Percentiles rank a stretch among this genome's conserved stretches.
Conservation (phyloP, 2,797 vertebrate species). For the Haliaeetus vocifer region DNA sequence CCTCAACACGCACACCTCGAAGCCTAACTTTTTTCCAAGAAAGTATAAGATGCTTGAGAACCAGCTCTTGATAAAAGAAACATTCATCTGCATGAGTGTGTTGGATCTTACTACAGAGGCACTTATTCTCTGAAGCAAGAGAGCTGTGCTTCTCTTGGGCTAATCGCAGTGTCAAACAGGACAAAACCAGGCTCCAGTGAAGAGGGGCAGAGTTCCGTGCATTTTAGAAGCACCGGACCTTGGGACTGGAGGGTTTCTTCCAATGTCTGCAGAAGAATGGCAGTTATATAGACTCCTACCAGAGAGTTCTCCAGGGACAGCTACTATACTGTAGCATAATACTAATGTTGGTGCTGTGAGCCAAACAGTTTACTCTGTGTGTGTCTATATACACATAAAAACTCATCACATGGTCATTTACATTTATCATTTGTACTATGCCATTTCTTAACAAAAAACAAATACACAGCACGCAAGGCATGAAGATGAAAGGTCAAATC, state of each 20-base stretch:
- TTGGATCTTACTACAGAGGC: not conserved
- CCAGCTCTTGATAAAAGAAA: not conserved
- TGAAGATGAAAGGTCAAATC: not conserved
- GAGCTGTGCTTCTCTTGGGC: not conserved
- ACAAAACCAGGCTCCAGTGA: not conserved
- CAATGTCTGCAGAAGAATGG: not conserved
- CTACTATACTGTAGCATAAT: not conserved
- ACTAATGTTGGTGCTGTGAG: rapidly evolving
- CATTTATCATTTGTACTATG: not conserved
- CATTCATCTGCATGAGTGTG: not conserved
- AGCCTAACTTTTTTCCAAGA: not conserved
- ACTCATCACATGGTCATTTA: not conserved
- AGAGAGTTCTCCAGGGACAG: not conserved
- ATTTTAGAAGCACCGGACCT: not conserved
- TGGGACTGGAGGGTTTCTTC: not conserved
- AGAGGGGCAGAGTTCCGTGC: not conserved
- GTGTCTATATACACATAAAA: not conserved
- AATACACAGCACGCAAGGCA: not conserved
- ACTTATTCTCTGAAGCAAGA: not conserved
- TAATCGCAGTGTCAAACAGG: not conserved
- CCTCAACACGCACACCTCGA: not conserved
- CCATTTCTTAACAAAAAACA: not conserved
- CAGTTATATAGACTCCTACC: not conserved
- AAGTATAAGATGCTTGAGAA: not conserved
- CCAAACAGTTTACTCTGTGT: not conserved